These are phyloP conservation scores for Malthinus flaveolus DNA, from an alignment of 2,888 invertebrate species.

Conservation along the genomic window DNA sequence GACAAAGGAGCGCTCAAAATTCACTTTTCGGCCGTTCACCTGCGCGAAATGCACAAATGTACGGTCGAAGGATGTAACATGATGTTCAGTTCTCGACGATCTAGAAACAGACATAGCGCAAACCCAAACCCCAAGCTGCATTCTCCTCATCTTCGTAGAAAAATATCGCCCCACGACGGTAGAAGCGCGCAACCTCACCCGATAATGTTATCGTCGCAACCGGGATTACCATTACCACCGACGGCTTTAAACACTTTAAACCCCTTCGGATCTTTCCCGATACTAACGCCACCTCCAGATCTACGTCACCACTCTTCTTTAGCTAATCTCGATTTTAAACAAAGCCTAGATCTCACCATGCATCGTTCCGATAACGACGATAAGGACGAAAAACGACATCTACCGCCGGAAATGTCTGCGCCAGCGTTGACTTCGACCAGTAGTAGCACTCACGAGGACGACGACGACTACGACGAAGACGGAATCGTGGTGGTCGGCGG, in stretches of 20 bases:
- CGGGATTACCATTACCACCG: constrained; percentile 65
- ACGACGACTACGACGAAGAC: constrained; percentile 72
- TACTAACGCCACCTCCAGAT: constrained; percentile 71
- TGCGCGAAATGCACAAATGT: constrained; percentile 99
- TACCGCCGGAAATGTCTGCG: constrained; percentile 42
- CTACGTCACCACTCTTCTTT: constrained; percentile 64
- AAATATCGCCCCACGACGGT: constrained; percentile 93
- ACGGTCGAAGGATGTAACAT: constrained; percentile 98
- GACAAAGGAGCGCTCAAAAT: constrained; percentile 99
- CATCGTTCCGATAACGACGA: constrained; percentile 55
- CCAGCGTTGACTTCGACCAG: constrained; percentile 41
- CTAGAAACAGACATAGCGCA: constrained; percentile 94
- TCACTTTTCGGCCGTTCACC: constrained; percentile 97
- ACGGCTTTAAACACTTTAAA: constrained; percentile 72
- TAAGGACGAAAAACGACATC: constrained; percentile 47
- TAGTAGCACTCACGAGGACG: constrained; percentile 54
- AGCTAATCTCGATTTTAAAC: constrained; percentile 66
- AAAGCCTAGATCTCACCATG: constrained; percentile 63
- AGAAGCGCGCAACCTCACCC: constrained; percentile 86
- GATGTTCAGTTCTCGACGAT: constrained; percentile 98
- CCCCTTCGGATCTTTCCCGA: constrained; percentile 78
- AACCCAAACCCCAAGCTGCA: constrained; percentile 98
- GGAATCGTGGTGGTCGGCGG: constrained; percentile 79
- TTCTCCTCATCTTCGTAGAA: constrained; percentile 89
- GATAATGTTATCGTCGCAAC: constrained; percentile 74